A percentile compares a stretch with the other conserved stretches of the same genome.
phyloP scores from a whole-genome alignment of 2,888 invertebrate genomes.

The Ormyrus labotus region DNA sequence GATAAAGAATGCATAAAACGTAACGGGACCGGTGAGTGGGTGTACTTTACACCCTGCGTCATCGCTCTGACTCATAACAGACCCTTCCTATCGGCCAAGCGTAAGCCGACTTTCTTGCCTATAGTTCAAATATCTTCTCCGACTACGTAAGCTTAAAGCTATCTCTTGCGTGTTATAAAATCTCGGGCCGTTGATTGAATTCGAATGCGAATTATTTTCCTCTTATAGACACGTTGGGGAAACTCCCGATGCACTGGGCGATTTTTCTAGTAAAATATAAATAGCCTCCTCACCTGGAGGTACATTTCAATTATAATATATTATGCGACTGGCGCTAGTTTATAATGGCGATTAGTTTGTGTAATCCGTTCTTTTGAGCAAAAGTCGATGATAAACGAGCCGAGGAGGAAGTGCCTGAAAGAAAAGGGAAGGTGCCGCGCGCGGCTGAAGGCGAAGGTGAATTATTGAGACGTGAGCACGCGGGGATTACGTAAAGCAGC shows the following conservation, averaged over 20 bases:
- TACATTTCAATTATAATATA: background rate
- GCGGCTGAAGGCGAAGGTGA: slow-evolving; percentile 24
- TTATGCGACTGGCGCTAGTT: background rate
- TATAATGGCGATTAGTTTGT: slow-evolving; percentile 1
- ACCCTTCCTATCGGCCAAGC: too few relatives aligned
- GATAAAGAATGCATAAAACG: slow-evolving; percentile 34
- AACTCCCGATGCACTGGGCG: too few relatives aligned
- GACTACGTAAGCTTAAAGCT: too few relatives aligned
- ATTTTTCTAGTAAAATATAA: too few relatives aligned
- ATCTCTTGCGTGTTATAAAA: too few relatives aligned
- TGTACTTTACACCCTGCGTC: background rate
- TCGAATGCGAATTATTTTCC: too few relatives aligned
- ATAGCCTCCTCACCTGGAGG: background rate
- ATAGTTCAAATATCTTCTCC: too few relatives aligned
- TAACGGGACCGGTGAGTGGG: slow-evolving; percentile 38
- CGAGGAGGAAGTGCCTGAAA: background rate
- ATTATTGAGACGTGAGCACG: slow-evolving; percentile 37
- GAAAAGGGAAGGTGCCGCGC: slow-evolving; percentile 37
- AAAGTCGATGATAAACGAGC: slow-evolving; percentile 37
- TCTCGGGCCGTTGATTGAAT: too few relatives aligned
- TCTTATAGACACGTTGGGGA: too few relatives aligned
- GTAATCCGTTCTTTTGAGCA: slow-evolving; percentile 32
- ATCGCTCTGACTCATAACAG: too few relatives aligned
- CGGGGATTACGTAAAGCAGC: slow-evolving; percentile 13
- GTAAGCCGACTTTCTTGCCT: too few relatives aligned